Evolutionary conservation across 1,140 invertebrate species (phyloP), one percentile per base, ranked within the genome.

Genomic region (Drosophila orosa): DNA sequence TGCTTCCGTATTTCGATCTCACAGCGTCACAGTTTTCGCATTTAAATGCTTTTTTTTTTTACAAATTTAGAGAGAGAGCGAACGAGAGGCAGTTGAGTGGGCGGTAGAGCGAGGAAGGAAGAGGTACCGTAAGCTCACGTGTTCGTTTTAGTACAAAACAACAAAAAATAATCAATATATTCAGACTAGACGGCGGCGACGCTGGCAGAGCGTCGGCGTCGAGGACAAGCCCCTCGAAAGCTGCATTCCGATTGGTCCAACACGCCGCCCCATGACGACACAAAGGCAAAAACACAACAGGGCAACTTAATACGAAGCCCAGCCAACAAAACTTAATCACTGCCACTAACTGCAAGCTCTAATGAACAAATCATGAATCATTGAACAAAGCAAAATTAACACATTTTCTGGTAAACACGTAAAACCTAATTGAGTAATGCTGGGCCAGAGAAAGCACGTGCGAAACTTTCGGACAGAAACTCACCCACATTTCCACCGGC

Each of bases 161-260:
- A 19, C 31, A 67, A 31, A 25, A 48, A 50, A 56, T 74, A 69
- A 63, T 54, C 50, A 1, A 54, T 54, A 74, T 63, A 56, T 37
- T 29, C 45, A 47, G 40, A 44, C 66, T 37, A 57, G 44, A 44
- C 52, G 65, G 33, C 60, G 60, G 37, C 19, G 40, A 47, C 44
- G 29, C 25, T 29, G 39, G 39, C 39, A 58, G 37, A 58, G 25
- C 63, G 56, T 50, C 33, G 54, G 39, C 54, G 33, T 44, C 37
- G 37, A 25, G 47, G 80, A 80, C 80, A 85, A 80, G 80, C 80
- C 80, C 80, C 80, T 80, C n/a, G 39, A 62, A 61, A 84, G 80
- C 80, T 65, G 58, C 45, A 39, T 66, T 65, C 42, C 42, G 50
- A 84, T 84, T 84, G 81, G 80, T 67, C 48, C 61, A 50, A 57